Conservation (phyloP, 2,888 invertebrate species). For the Chymomyza procnemis region DNA sequence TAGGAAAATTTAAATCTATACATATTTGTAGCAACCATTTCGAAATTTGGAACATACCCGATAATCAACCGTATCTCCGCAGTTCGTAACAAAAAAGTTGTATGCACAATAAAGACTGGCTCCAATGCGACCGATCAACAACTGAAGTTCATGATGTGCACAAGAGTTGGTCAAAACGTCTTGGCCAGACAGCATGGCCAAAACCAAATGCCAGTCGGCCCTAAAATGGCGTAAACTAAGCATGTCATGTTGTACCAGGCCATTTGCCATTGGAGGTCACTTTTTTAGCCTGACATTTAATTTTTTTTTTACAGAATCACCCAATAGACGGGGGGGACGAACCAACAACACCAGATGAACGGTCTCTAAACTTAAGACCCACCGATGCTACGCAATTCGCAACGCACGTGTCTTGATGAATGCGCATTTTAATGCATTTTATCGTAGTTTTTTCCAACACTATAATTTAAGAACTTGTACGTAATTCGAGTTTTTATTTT, state of each 20-base stretch:
- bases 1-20: too few relatives aligned
- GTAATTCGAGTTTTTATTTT: neutral
- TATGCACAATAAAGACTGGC: neutral
- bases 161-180: neutral
- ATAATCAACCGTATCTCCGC: neutral
- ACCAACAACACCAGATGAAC: too few relatives aligned
- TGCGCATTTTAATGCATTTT: slow-evolving; percentile 27
- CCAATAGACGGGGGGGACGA: too few relatives aligned
- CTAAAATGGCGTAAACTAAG: slow-evolving; percentile 58
- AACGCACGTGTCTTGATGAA: slow-evolving; percentile 65
- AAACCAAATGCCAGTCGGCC: slow-evolving; percentile 33
- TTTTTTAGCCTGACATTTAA: neutral
- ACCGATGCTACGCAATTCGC: slow-evolving; percentile 57
- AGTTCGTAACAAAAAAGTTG: neutral
- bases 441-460: slow-evolving; percentile 3
- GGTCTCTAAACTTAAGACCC: neutral
- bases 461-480: neutral
- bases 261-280: slow-evolving; percentile 33
- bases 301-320: neutral
- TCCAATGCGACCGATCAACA: neutral
- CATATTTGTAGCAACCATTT: too few relatives aligned
- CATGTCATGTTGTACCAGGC: slow-evolving; percentile 49
- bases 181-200: neutral
- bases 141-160: neutral
- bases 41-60: too few relatives aligned